phyloP scores from a whole-genome alignment of 2,113 vertebrate species.

The Canis aureus region DNA sequence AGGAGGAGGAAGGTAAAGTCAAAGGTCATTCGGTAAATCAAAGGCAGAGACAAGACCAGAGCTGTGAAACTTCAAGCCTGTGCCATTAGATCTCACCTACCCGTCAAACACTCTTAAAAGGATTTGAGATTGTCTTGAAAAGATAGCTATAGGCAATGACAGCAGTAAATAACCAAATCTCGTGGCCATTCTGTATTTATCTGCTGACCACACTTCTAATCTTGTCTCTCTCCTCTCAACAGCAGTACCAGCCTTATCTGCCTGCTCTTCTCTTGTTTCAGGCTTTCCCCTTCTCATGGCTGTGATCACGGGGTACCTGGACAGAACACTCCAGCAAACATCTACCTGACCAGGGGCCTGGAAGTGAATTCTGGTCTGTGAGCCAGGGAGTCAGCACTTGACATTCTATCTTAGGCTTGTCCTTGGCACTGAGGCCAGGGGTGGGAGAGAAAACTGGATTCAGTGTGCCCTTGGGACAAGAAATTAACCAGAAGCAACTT shows the following conservation, averaged over 20 bases:
- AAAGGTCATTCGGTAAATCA: slow-evolving; percentile 47
- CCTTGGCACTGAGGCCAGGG: neutral
- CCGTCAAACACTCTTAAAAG: neutral
- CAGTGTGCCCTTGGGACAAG: neutral
- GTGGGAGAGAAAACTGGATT: neutral
- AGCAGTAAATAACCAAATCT: slow-evolving; percentile 2
- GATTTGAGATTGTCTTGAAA: neutral
- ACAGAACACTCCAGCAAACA: neutral
- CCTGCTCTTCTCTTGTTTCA: neutral
- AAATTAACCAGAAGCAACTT: slow-evolving; percentile 23
- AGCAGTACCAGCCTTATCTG: neutral
- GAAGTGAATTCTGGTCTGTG: neutral
- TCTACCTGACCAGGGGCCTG: neutral
- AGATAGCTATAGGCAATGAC: neutral
- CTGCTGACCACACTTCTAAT: neutral
- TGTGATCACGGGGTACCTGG: neutral
- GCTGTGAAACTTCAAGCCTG: neutral
- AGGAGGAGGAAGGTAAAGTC: neutral
- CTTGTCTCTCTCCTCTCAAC: neutral
- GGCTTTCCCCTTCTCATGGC: neutral
- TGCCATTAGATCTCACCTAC: neutral
- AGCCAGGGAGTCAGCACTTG: neutral
- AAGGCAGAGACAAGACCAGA: neutral
- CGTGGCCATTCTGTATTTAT: neutral
- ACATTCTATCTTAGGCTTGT: neutral